phyloP scores from a whole-genome alignment of 2,888 invertebrate species.

The Synergus laeviventris region DNA sequence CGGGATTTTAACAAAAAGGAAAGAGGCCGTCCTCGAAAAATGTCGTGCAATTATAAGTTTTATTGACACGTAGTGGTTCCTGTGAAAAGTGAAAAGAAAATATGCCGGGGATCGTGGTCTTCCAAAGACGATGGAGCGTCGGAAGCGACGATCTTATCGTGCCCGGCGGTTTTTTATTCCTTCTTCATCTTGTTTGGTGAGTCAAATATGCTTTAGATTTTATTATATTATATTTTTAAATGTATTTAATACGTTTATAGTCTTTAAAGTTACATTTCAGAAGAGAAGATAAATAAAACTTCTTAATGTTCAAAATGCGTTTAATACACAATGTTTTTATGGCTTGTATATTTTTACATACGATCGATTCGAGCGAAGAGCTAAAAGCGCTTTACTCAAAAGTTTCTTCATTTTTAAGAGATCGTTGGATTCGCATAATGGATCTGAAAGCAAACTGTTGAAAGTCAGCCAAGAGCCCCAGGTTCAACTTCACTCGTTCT shows the following conservation, averaged over 20 bases:
- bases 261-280: too few species aligned
- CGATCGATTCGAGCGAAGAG: neutral
- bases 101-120: constrained; percentile 92
- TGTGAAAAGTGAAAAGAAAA: constrained; percentile 52
- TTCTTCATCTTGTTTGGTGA: constrained; percentile 88
- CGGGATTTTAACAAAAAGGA: constrained; percentile 6
- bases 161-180: constrained; percentile 86
- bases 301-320: too few species aligned
- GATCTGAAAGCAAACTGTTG: too few species aligned
- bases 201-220: constrained; percentile 63
- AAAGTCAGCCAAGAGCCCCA: too few species aligned
- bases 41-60: constrained; percentile 25
- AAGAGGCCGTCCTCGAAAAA: constrained; percentile 15
- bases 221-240: neutral
- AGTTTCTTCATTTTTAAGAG: too few species aligned
- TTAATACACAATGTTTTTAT: too few species aligned
- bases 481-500: too few species aligned
- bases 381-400: neutral
- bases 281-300: too few species aligned
- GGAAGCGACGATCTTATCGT: constrained; percentile 93
- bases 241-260: too few species aligned
- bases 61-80: constrained; percentile 22
- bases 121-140: constrained; percentile 90
- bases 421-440: too few species aligned
- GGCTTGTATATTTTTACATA: neutral